phyloP scores from a whole-genome alignment of 1,140 invertebrate genomes.

The Lethocerus indicus region DNA sequence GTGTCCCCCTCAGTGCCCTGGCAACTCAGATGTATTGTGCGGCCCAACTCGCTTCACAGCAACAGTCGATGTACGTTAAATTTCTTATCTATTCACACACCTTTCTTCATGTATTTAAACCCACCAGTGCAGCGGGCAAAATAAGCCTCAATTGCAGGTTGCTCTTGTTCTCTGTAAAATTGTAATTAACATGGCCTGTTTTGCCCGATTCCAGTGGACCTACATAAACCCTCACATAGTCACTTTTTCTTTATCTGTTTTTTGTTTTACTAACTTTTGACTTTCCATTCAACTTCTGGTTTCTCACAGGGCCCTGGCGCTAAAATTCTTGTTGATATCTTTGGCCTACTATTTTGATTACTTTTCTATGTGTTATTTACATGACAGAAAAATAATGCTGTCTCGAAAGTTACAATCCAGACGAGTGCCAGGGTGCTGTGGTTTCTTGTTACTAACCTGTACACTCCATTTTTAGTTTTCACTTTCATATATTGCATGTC shows the following conservation, averaged over 20 bases:
- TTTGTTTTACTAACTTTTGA: slow-evolving; percentile 1
- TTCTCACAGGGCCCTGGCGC: slow-evolving; percentile 16
- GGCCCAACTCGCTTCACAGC: slow-evolving; percentile 73
- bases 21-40: slow-evolving; percentile 86
- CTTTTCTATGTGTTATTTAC: slow-evolving; percentile 5
- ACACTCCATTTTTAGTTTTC: too few species aligned
- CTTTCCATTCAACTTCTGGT: slow-evolving; percentile 1
- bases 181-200: not conserved
- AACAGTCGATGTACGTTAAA: slow-evolving; percentile 75
- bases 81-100: slow-evolving; percentile 12
- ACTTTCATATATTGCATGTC: too few species aligned
- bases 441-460: too few species aligned
- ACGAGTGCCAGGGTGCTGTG: slow-evolving; percentile 26
- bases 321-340: slow-evolving; percentile 6
- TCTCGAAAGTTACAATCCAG: not conserved
- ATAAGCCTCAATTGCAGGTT: too few species aligned
- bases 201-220: too few species aligned
- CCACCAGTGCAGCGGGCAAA: too few species aligned
- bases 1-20: slow-evolving; percentile 66
- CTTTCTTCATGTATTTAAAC: too few species aligned
- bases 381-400: not conserved
- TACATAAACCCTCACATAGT: not conserved
- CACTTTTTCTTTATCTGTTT: slow-evolving; percentile 6
- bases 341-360: slow-evolving; percentile 4
- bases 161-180: slow-evolving; percentile 1